Evolutionary conservation across 30 jellyfish, hydroid and myxozoan genomes (phyloP).

Genomic region (Hydractinia echinata): DNA sequence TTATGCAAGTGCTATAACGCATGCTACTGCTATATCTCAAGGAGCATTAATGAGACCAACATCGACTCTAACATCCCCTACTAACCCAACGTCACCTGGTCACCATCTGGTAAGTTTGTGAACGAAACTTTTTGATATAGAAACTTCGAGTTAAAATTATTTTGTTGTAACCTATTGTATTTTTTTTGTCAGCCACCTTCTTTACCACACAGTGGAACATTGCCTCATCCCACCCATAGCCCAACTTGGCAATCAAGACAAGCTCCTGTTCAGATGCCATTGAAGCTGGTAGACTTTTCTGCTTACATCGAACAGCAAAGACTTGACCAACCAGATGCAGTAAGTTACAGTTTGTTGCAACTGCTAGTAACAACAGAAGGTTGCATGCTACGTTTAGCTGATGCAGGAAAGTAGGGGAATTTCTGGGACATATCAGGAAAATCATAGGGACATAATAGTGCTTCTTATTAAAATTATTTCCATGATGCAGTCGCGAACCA

Average conservation of each 20-base stretch:
- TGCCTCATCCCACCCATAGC: slow-evolving; percentile 23
- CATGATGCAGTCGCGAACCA: too few relatives aligned
- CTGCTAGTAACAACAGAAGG: too few relatives aligned
- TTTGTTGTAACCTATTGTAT: background rate
- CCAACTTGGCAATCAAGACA: slow-evolving; percentile 30
- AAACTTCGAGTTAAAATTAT: background rate
- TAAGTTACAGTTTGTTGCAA: slow-evolving; percentile 24
- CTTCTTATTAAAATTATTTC: too few relatives aligned
- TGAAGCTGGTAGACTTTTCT: slow-evolving; percentile 70
- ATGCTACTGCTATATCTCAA: slow-evolving; percentile 66
- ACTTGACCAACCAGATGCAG: slow-evolving; percentile 84
- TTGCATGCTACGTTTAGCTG: too few relatives aligned
- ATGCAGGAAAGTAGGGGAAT: too few relatives aligned
- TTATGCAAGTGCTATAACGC: slow-evolving; percentile 60
- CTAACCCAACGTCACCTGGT: slow-evolving; percentile 59
- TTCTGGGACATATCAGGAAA: too few relatives aligned
- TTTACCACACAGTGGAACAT: slow-evolving; percentile 22
- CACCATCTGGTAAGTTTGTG: slow-evolving; percentile 58
- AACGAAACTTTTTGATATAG: background rate
- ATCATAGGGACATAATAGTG: too few relatives aligned
- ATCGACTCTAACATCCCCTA: slow-evolving; percentile 39
- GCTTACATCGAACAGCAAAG: slow-evolving; percentile 83
- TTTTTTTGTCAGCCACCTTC: slow-evolving; percentile 18
- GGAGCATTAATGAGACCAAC: slow-evolving; percentile 52
- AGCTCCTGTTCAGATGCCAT: slow-evolving; percentile 46